Percentiles rank a stretch among this genome's conserved stretches.
These are phyloP conservation scores for Uropsilus gracilis DNA, from an alignment of 2,113 vertebrate genomes.

Conservation along the genomic window DNA sequence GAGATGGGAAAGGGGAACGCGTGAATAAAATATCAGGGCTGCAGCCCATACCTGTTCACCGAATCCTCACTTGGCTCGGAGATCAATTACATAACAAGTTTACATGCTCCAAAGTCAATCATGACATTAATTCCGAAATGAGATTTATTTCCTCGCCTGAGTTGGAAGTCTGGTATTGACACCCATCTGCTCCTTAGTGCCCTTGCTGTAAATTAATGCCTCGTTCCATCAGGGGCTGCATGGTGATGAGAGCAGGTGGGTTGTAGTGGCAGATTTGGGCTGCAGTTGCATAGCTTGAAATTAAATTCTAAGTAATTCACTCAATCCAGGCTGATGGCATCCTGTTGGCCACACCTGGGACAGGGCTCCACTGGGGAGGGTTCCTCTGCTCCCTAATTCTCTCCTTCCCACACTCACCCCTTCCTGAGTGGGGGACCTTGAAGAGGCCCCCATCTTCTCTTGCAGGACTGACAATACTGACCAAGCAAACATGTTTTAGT, in stretches of 20 bases:
- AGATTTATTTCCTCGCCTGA: conserved; percentile 58
- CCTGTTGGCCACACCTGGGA: no score
- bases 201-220: conserved; percentile 55
- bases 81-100: conserved; percentile 52
- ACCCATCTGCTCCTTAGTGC: conserved; percentile 21
- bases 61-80: neutral
- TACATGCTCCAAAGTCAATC: conserved; percentile 46
- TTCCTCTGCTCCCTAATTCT: neutral
- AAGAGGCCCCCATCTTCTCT: neutral
- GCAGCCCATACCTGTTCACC: neutral
- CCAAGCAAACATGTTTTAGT: neutral
- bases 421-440: neutral
- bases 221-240: conserved; percentile 60
- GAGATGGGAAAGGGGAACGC: neutral
- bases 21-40: neutral
- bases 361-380: neutral
- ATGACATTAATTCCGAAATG: conserved; percentile 61
- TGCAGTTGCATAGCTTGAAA: neutral
- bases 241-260: conserved; percentile 59
- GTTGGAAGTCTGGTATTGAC: conserved; percentile 5
- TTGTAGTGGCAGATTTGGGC: neutral
- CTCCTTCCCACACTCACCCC: neutral
- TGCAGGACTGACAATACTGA: neutral
- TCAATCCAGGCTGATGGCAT: neutral
- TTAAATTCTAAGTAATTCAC: neutral